Evolutionary conservation across 1,140 invertebrate species (phyloP), one percentile per base, ranked within the genome.

Genomic region (Achatina immaculata): DNA sequence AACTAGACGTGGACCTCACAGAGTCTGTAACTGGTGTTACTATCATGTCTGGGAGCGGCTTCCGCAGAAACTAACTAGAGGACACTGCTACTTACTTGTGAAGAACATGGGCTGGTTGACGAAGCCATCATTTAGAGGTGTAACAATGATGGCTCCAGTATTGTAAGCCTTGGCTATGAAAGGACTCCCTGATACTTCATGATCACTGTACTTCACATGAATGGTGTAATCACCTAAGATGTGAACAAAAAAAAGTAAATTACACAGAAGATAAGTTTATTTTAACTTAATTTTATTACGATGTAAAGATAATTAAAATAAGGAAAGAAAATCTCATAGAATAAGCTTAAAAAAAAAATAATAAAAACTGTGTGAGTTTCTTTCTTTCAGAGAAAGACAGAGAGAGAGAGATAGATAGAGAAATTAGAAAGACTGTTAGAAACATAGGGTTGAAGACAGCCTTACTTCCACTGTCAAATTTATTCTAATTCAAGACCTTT

Each of bases 101-200:
- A 99, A 97, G 87, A 97, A 95, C 24, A 98, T 96, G 28, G 96
- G 94, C 85, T 96, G 96, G 66, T 97, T 96, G 36, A 99, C 95
- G 36, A 96, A 95, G 71, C 97, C 96, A 86, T 95, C 86, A n/a
- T 79, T 36, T 1, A 62, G 95, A 94, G 80, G 94, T 51, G 95
- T 96, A 51, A 99, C 97, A 85, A 95, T 95, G 84, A 99, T 99
- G 77, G 97, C 96, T 79, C 95, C 81, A 42, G 89, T 85, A 92
- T 99, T 96, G 91, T 98, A 99, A 1, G 96, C 96, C 92, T 98
- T 99, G 76, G 96, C 95, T 68, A 95, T 93, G 89, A 97, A 98
- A 42, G 97, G 97, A 78, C 96, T 97, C 36, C 96, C 97, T 90
- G 95, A 94, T 11, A 98, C 95, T 14, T 95, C 94, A 85, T 96